A percentile compares a stretch with the other conserved stretches of the same genome.
Conservation (phyloP, 1,140 invertebrate genomes). For the Pentalonia nigronervosa region DNA sequence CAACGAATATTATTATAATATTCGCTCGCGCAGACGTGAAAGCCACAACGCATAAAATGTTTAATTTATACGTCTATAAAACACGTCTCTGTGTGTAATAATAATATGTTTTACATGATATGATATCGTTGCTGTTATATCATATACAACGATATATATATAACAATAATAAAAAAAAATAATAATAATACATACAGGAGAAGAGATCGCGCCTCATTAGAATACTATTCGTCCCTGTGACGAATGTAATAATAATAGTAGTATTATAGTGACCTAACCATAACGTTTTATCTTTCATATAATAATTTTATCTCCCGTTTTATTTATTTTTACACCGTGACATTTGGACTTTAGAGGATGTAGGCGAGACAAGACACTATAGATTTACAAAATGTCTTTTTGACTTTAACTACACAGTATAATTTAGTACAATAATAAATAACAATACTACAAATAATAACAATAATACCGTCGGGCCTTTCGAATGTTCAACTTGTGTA, state of each 20-base stretch:
- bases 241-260: not conserved
- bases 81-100: not conserved
- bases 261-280: not conserved
- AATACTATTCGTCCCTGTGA: not conserved
- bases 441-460: not conserved
- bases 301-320: not conserved
- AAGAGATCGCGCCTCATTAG: not conserved
- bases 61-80: conserved; percentile 20
- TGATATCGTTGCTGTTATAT: not conserved
- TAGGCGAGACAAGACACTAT: not conserved
- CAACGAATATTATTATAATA: not conserved
- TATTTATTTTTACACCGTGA: not conserved
- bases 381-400: not conserved
- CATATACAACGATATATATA: not conserved
- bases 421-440: not conserved
- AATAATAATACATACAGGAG: no score
- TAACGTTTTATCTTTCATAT: not conserved
- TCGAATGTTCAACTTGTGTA: not conserved
- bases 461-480: not conserved
- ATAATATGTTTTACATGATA: not conserved
- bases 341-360: not conserved
- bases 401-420: not conserved
- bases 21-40: not conserved
- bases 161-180: no score
- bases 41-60: not conserved